Conservation (phyloP, 1,140 invertebrate genomes). For the Caenorhabditis briggsae region DNA sequence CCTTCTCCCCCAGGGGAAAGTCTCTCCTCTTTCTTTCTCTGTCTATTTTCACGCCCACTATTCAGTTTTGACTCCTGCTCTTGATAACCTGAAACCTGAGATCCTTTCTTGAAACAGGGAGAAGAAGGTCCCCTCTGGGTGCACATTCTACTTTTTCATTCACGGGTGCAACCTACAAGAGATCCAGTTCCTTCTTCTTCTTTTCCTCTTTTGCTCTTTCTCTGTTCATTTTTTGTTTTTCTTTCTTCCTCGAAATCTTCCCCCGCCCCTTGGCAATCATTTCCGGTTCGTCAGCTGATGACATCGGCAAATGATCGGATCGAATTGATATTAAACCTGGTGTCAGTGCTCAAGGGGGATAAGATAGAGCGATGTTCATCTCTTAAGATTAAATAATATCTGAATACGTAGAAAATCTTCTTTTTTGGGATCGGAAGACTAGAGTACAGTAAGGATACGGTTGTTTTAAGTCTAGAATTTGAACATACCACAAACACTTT, state of each 20-base stretch:
- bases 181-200: background rate
- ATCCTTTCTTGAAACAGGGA: constrained; percentile 26
- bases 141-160: constrained; percentile 54
- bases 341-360: too few relatives aligned
- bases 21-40: background rate
- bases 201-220: background rate
- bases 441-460: too few relatives aligned
- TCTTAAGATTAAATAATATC: constrained; percentile 3
- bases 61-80: constrained; percentile 19
- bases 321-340: constrained; percentile 22
- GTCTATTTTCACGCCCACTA: background rate
- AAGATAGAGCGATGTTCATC: constrained; percentile 8
- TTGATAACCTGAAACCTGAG: constrained; percentile 55
- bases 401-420: background rate
- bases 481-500: too few relatives aligned
- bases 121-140: constrained; percentile 2
- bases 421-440: too few relatives aligned
- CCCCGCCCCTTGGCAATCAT: constrained; percentile 5
- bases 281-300: constrained; percentile 52
- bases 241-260: constrained; percentile 10
- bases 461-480: too few relatives aligned
- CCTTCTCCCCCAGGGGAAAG: background rate
- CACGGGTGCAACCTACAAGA: background rate
- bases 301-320: constrained; percentile 28
- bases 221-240: constrained; percentile 1